Conservation (phyloP, 2,888 invertebrate genomes). For the Caenorhabditis sinica region DNA sequence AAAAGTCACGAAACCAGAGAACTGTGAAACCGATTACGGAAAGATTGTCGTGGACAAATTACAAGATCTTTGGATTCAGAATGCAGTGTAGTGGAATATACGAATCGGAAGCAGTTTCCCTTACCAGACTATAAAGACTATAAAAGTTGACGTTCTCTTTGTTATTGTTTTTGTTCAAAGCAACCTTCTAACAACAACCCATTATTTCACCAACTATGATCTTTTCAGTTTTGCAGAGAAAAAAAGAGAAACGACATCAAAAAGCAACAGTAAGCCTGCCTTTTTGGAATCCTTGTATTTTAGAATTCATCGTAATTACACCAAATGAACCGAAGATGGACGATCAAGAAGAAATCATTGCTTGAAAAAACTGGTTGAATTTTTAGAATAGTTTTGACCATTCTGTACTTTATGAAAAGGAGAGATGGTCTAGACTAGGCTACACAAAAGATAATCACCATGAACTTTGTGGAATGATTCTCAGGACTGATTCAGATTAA, state of each 20-base stretch:
- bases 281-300: not conserved
- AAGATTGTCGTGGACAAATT: no score
- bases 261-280: not conserved
- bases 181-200: not conserved
- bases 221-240: not conserved
- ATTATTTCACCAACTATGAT: not conserved
- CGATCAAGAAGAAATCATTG: no score
- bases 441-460: no score
- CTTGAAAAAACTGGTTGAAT: not conserved
- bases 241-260: not conserved
- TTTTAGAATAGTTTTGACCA: not conserved
- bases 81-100: not conserved
- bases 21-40: constrained; percentile 16
- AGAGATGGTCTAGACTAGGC: not conserved
- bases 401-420: not conserved
- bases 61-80: constrained; percentile 1
- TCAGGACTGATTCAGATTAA: no score
- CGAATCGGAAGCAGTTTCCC: not conserved
- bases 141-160: not conserved
- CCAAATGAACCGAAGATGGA: not conserved
- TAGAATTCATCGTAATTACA: not conserved
- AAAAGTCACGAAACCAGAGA: constrained; percentile 30
- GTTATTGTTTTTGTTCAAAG: not conserved
- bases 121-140: constrained; percentile 1
- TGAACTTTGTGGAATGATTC: no score